Base-by-base conservation (phyloP, 1,140 invertebrate species). In the Scaptomyza graminum region DNA sequence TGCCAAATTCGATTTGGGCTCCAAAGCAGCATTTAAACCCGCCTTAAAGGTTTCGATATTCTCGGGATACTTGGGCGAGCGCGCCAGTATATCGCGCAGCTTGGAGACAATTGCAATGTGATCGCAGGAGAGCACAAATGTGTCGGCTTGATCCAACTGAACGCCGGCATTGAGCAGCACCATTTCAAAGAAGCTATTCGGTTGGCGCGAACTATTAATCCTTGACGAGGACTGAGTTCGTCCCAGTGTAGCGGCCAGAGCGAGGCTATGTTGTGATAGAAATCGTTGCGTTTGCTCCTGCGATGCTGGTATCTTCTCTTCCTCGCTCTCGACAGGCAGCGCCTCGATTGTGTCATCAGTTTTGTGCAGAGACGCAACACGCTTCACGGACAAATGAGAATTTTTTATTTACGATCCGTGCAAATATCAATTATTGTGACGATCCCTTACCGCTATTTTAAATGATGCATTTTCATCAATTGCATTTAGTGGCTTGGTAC, bases 241-340 rank as follows among this genome's bases (percentile, higher is more conserved):
- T 0, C 90, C 82, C 13, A 91, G 25, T 8, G 90, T 88, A 0
- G 90, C 79, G 2, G 87, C 90, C 9, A 90, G 49, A 1, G 75
- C 80, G 1, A 65, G 65, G 31, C 90, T 91, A 16, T 91, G 83
- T 56, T 91, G 90, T 2, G 90, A 91, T 0, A 91, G 79, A 18
- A 90, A 91, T 1, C 90, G 87, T 41, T 91, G 90, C 0, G 90
- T 90, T 34, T 90, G 90, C 44, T 91, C 90, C 61, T 91, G 90
- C 0, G 90, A 91, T 2, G 74, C 88, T 6, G 90, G 90, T 25
- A 92, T 89, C 22, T 91, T 89, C 43, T 91, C 90, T 43, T 91
- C 90, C 28, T 89, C 90, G 47, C 80, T 91, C 5, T 69, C 82
- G 15, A 28, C 54, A 2, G 13, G 7, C 7, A 51, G 22, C 0